Conservation (phyloP, 2,888 invertebrate species). For the Mimachlamys varia region DNA sequence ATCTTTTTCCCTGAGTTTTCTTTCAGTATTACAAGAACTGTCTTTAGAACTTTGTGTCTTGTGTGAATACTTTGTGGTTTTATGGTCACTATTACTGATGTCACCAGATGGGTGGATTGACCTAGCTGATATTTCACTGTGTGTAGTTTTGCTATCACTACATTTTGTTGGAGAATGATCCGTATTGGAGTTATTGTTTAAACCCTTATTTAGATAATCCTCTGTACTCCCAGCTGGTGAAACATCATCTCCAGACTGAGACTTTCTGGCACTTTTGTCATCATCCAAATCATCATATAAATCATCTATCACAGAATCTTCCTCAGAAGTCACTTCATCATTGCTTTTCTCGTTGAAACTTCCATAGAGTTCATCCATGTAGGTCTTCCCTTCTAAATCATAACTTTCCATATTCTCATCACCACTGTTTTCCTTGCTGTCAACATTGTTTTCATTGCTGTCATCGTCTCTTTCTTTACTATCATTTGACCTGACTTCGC, state of each 20-base stretch:
- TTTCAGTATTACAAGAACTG: background rate
- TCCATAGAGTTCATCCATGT: background rate
- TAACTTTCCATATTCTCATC: background rate
- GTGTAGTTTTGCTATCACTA: background rate
- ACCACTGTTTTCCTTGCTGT: constrained; percentile 5
- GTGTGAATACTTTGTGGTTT: background rate
- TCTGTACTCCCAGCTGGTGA: background rate
- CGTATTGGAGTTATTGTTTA: background rate
- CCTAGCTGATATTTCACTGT: background rate
- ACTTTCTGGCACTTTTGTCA: background rate
- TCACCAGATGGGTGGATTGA: too few relatives aligned
- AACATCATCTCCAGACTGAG: background rate
- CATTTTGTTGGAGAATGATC: background rate
- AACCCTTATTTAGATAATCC: background rate
- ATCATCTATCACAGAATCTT: constrained; percentile 16
- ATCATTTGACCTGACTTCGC: constrained; percentile 23
- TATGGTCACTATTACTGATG: too few relatives aligned
- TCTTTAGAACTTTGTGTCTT: background rate
- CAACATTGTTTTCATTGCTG: constrained; percentile 38
- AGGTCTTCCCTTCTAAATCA: background rate
- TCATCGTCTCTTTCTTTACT: constrained; percentile 46
- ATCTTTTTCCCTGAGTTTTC: background rate
- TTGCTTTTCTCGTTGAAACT: constrained; percentile 26
- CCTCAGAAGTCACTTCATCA: constrained; percentile 32
- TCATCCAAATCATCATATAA: constrained; percentile 36